Evolutionary conservation across 2,888 invertebrate species (phyloP).

Genomic region (Odontothrips loti): DNA sequence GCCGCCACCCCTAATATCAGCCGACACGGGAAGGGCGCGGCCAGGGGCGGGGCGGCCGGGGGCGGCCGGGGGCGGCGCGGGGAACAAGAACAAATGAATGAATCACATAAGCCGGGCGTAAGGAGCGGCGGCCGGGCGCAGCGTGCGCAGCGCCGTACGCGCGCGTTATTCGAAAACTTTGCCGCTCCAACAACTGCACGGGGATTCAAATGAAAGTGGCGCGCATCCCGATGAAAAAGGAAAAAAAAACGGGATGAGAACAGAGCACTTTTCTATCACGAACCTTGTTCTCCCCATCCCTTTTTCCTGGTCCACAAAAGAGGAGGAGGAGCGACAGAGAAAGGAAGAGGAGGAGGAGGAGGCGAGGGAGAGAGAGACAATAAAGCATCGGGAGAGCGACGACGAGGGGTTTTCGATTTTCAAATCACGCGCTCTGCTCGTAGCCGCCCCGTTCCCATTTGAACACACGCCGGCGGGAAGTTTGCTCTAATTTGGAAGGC

Average conservation of each 20-base stretch:
- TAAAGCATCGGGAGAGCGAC: neutral
- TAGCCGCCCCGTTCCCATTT: neutral
- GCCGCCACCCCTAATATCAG: too few species aligned
- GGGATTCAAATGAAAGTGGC: slow-evolving; percentile 12
- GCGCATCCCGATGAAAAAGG: neutral
- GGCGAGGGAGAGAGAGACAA: neutral
- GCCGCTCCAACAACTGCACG: neutral
- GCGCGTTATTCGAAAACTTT: slow-evolving; percentile 25
- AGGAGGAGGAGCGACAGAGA: neutral
- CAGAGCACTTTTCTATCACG: too few species aligned
- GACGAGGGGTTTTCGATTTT: slow-evolving; percentile 6
- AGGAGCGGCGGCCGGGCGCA: neutral
- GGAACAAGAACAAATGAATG: slow-evolving; percentile 18
- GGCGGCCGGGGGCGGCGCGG: neutral
- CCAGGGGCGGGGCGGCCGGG: too few species aligned
- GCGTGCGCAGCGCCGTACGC: neutral
- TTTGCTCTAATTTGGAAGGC: neutral
- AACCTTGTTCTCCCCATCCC: too few species aligned
- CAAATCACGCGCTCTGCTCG: neutral
- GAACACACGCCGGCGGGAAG: neutral
- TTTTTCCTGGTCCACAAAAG: too few species aligned
- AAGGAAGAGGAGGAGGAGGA: neutral
- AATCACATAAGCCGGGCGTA: slow-evolving; percentile 13
- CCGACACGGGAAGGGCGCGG: too few species aligned
- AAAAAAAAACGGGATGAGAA: too few species aligned